These are phyloP conservation scores for Acromyrmex charruanus DNA, from an alignment of 1,140 invertebrate genomes.

Conservation along the genomic window DNA sequence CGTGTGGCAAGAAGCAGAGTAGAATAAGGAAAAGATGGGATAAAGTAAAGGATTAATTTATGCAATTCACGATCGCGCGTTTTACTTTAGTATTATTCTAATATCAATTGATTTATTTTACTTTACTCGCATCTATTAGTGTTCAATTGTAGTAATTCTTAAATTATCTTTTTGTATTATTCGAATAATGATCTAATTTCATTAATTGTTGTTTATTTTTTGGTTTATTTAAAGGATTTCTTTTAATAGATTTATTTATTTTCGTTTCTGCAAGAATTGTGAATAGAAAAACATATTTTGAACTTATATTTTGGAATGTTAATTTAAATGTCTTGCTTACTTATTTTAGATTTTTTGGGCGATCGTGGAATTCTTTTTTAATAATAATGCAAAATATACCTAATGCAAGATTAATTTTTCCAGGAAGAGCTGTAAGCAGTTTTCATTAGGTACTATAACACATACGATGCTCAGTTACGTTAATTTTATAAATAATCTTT, in stretches of 20 bases:
- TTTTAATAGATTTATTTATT: not conserved
- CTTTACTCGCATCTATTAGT: not conserved
- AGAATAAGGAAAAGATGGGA: not conserved
- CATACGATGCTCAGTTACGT: not conserved
- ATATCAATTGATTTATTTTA: not conserved
- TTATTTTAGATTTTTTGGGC: not conserved
- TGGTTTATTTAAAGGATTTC: not conserved
- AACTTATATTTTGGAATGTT: not conserved
- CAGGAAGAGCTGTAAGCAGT: not conserved
- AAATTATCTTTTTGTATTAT: not conserved
- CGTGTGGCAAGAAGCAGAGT: no score
- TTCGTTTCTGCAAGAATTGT: not conserved
- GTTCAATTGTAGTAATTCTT: not conserved
- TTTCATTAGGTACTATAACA: not conserved
- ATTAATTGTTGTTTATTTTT: not conserved
- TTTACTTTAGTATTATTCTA: conserved; percentile 7
- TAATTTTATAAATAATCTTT: not conserved
- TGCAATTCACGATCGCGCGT: not conserved
- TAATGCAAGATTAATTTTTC: not conserved
- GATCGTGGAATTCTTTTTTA: not conserved
- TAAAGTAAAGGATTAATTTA: not conserved
- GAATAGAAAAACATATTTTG: not conserved
- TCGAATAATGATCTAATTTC: no score
- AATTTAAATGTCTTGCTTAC: not conserved
- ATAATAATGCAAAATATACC: no score